A percentile compares a stretch with the other conserved stretches of the same genome.
These are phyloP conservation scores for Characodon lateralis DNA, from an alignment of 2,797 vertebrate species.

Conservation along the genomic window DNA sequence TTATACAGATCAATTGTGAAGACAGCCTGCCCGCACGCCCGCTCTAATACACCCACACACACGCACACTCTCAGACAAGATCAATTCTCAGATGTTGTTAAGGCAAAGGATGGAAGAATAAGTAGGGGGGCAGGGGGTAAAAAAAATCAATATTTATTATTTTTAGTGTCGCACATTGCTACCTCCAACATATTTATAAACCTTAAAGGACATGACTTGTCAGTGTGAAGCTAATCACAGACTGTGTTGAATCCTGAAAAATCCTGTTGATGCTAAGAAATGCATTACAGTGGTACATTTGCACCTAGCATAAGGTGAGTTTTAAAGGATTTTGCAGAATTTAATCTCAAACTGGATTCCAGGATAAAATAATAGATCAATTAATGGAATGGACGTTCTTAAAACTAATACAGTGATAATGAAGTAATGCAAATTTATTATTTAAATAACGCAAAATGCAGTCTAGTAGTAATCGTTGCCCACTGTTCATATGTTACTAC, in stretches of 20 bases:
- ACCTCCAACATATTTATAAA: conserved; percentile 1
- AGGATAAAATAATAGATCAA: neutral
- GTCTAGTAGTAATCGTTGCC: neutral
- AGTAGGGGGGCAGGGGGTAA: conserved; percentile 1
- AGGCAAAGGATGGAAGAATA: conserved; percentile 20
- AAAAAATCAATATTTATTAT: conserved; percentile 71
- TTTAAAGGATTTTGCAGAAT: neutral
- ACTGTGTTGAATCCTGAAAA: neutral
- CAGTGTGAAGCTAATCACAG: conserved; percentile 9
- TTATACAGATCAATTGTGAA: conserved; percentile 67
- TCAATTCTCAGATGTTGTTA: conserved; percentile 60
- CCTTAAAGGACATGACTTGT: conserved; percentile 7
- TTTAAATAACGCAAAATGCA: neutral
- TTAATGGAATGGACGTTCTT: neutral
- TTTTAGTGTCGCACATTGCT: conserved; percentile 46
- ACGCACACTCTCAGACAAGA: conserved; percentile 37
- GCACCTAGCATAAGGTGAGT: neutral
- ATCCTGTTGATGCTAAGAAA: conserved; percentile 37
- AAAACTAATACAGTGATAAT: neutral
- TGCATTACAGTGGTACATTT: neutral
- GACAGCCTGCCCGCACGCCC: conserved; percentile 45
- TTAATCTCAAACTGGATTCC: neutral
- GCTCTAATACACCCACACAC: conserved; percentile 12
- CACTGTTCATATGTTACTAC: neutral
- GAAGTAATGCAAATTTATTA: neutral